Evolutionary conservation across 2,113 vertebrate genomes (phyloP), one percentile per base, ranked within the genome.

Genomic region (Malurus elegans): DNA sequence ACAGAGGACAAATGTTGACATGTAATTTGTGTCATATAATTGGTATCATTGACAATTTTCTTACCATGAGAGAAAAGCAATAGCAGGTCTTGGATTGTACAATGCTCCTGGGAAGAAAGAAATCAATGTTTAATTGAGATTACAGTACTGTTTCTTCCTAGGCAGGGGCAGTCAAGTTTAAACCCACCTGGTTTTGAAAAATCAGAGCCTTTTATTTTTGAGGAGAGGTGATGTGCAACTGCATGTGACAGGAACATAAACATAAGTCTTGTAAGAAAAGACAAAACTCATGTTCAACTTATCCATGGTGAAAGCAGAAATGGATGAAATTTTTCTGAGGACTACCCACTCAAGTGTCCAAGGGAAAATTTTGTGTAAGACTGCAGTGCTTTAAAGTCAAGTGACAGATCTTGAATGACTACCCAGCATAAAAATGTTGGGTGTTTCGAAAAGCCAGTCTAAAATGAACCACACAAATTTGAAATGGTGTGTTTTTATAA

Each of bases 81-180:
- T 93, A 60, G 62, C 6, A 15, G 24, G 79, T 96, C 57, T 91
- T 91, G 92, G 76, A 94, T 80, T 88, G 40, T 71, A 89, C 45
- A 79, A 29, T 72, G 45, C 58, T 94, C 50, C 62, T 96, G 80
- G 62, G 84, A 95, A 96, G 71, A 61, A 15, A 87, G 16, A 92
- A 97, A 95, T 66, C 87, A 81, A 80, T 75, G 57, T 91, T 93
- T 96, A 96, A 96, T 67, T 94, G 88, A 96, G 79, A 93, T 94
- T 78, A 71, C 15, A 86, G 51, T 85, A 56, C n/a, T 73, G 10
- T 78, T 94, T 66, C 28, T 97, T 67, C 91, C 79, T 48, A 81
- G 62, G 36, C 32, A 84, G 12, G 18, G 75, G 6, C 29, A 70
- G 69, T 71, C 72, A 79, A 70, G 16, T 53, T 90, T 94, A 61